Evolutionary conservation across 2,113 vertebrate species (phyloP).

Genomic region (Tricholaema leucomelas): DNA sequence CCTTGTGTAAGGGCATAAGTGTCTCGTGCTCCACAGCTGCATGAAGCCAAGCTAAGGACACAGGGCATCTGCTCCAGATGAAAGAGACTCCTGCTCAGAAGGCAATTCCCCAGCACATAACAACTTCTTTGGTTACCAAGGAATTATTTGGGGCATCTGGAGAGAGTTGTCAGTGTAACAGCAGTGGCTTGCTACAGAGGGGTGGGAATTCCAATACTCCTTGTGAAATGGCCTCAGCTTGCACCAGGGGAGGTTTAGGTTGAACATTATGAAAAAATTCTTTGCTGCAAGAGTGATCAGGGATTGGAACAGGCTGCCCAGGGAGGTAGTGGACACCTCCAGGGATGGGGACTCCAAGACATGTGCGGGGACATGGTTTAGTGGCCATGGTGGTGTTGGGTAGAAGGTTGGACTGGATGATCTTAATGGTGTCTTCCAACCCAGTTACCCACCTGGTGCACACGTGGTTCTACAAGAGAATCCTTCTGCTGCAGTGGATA

Average conservation of each 20-base stretch:
- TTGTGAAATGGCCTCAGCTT: background rate
- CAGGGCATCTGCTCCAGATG: constrained; percentile 51
- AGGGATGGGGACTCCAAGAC: too few species aligned
- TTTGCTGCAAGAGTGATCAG: too few species aligned
- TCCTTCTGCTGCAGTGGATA: background rate
- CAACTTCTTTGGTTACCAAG: constrained; percentile 38
- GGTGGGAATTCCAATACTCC: background rate
- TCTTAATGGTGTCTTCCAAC: too few species aligned
- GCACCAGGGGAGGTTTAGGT: too few species aligned
- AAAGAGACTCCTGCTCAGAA: background rate
- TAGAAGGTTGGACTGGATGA: too few species aligned
- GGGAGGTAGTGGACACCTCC: too few species aligned
- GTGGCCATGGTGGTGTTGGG: too few species aligned
- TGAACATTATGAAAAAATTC: too few species aligned
- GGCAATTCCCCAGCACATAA: constrained; percentile 21
- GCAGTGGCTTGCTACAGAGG: background rate
- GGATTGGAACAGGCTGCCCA: too few species aligned
- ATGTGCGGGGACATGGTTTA: too few species aligned
- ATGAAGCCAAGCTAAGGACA: constrained; percentile 39
- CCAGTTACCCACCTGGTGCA: background rate
- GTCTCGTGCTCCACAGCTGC: constrained; percentile 1
- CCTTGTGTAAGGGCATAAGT: constrained; percentile 13
- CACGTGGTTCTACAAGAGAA: background rate
- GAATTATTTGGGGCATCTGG: constrained; percentile 6
- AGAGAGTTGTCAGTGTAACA: background rate